A percentile compares a stretch with the other conserved stretches of the same genome.
These are phyloP conservation scores for Apodemia duryi DNA, from an alignment of 2,888 invertebrate genomes.

Conservation along the genomic window DNA sequence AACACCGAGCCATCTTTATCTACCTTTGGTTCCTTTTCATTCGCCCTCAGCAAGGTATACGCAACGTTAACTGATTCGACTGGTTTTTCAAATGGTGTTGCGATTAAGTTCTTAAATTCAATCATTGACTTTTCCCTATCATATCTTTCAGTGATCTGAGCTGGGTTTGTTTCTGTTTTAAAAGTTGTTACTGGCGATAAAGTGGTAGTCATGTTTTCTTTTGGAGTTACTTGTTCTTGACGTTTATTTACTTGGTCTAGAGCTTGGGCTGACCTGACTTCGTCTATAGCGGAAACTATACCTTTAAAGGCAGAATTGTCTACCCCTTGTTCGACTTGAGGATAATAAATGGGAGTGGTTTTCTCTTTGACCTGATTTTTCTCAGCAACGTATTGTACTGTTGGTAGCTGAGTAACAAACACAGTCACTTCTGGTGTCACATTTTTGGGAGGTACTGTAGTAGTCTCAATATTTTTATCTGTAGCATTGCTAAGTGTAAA, in stretches of 20 bases:
- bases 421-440: slow-evolving; percentile 45
- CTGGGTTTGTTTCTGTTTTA: slow-evolving; percentile 12
- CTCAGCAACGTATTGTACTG: slow-evolving; percentile 52
- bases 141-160: slow-evolving; percentile 42
- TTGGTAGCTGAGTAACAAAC: slow-evolving; percentile 49
- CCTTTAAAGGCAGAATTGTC: slow-evolving; percentile 59
- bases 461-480: slow-evolving; percentile 44
- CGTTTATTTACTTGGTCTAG: slow-evolving; percentile 41
- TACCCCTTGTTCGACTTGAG: slow-evolving; percentile 64
- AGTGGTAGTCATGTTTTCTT: slow-evolving; percentile 35
- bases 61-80: slow-evolving; percentile 59
- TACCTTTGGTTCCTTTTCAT: slow-evolving; percentile 51
- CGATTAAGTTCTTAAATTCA: slow-evolving; percentile 52
- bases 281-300: slow-evolving; percentile 81
- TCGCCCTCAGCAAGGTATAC: slow-evolving; percentile 57
- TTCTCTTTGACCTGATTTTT: slow-evolving; percentile 47
- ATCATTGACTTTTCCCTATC: slow-evolving; percentile 45
- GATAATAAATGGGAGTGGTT: slow-evolving; percentile 67
- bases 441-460: slow-evolving; percentile 46
- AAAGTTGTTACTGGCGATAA: slow-evolving; percentile 18
- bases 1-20: slow-evolving; percentile 56
- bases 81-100: slow-evolving; percentile 58
- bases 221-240: slow-evolving; percentile 60
- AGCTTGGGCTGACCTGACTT: slow-evolving; percentile 79
- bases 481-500: slow-evolving; percentile 45